Conservation (phyloP, 2,888 invertebrate species). For the Clanis bilineata region DNA sequence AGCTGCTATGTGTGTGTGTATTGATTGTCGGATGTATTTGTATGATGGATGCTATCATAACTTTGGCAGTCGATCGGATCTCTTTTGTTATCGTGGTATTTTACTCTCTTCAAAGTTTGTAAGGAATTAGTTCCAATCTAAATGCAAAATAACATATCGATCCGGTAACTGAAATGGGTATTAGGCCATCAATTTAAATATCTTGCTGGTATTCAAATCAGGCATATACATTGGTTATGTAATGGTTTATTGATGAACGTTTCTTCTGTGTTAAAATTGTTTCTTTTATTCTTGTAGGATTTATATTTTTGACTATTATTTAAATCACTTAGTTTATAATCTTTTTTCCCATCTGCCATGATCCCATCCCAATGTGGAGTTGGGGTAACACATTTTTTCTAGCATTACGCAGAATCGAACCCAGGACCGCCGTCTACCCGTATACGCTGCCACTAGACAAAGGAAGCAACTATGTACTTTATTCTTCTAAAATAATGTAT, state of each 20-base stretch:
- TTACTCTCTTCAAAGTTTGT: not conserved
- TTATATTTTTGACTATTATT: not conserved
- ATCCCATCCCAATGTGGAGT: too few species aligned
- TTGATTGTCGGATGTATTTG: slow-evolving; percentile 58
- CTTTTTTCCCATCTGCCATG: too few species aligned
- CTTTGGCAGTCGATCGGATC: slow-evolving; percentile 43
- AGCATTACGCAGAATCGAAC: too few species aligned
- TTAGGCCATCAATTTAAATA: not conserved
- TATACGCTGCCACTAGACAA: too few species aligned
- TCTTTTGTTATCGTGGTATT: slow-evolving; percentile 18
- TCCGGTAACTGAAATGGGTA: not conserved
- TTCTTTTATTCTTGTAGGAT: not conserved
- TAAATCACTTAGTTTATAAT: too few species aligned
- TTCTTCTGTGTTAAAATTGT: not conserved
- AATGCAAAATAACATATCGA: not conserved
- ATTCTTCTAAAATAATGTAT: too few species aligned
- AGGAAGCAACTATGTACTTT: too few species aligned
- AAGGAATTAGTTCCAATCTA: not conserved
- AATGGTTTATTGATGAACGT: not conserved
- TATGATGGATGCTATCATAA: slow-evolving; percentile 49
- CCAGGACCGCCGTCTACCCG: too few species aligned
- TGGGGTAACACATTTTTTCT: too few species aligned
- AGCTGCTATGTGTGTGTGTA: slow-evolving; percentile 67
- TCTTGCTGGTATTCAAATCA: not conserved
- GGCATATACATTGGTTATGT: not conserved